Percentiles rank a stretch among this genome's conserved stretches.
Evolutionary conservation across 37 sponge, comb jelly and placozoan species (phyloP).

Genomic region (Geodia barretti): DNA sequence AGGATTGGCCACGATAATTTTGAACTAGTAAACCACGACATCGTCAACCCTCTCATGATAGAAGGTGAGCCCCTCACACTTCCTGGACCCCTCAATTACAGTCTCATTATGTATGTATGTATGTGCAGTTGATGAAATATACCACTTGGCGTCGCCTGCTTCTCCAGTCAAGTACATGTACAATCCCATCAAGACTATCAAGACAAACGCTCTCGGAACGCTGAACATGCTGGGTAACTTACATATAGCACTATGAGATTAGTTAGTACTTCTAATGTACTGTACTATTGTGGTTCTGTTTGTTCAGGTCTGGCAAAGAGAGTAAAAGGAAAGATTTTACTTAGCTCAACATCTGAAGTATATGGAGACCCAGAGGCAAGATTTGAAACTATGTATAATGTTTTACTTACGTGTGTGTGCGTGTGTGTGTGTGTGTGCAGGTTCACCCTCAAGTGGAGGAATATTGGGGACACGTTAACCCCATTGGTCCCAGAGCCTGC

Average conservation of each 20-base stretch:
- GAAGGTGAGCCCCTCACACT: slow-evolving; percentile 54
- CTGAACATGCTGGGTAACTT: slow-evolving; percentile 84
- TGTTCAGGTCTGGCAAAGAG: slow-evolving; percentile 82
- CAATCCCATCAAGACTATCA: slow-evolving; percentile 88
- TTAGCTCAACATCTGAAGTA: slow-evolving; percentile 95
- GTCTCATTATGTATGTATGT: neutral
- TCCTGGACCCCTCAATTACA: neutral
- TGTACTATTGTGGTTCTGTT: neutral
- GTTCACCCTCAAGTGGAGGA: slow-evolving; percentile 89
- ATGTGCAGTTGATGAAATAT: slow-evolving; percentile 87
- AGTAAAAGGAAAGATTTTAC: slow-evolving; percentile 74
- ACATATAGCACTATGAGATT: too few relatives aligned
- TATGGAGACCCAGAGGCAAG: slow-evolving; percentile 80
- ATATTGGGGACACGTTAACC: slow-evolving; percentile 95
- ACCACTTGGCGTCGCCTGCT: slow-evolving; percentile 96
- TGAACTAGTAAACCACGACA: slow-evolving; percentile 90
- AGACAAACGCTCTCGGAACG: slow-evolving; percentile 90
- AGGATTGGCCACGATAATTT: slow-evolving; percentile 94
- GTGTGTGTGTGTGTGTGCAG: slow-evolving; percentile 11
- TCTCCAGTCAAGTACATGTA: slow-evolving; percentile 98
- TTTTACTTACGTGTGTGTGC: neutral
- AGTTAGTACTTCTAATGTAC: too few relatives aligned
- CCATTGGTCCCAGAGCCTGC: slow-evolving; percentile 96
- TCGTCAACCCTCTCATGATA: slow-evolving; percentile 76
- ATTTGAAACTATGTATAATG: neutral